Evolutionary conservation across 1,140 invertebrate genomes (phyloP).

Genomic region (Leptopilina boulardi): DNA sequence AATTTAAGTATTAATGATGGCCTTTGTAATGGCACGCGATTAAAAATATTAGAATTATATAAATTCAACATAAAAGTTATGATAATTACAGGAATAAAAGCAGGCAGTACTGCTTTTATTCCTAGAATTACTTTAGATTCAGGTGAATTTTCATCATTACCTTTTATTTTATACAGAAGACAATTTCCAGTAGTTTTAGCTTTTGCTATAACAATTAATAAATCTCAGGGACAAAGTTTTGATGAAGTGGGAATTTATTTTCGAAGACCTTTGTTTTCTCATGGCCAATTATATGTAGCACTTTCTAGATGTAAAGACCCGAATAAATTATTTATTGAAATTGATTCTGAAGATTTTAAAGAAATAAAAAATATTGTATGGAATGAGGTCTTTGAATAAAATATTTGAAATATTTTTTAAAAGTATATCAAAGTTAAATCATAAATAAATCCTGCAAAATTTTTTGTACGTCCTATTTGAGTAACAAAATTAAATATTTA

Average conservation of each 20-base stretch:
- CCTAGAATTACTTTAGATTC: slow-evolving; percentile 43
- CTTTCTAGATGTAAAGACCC: no score
- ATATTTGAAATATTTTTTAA: no score
- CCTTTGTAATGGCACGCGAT: slow-evolving; percentile 47
- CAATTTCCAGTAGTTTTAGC: no score
- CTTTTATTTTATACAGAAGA: slow-evolving; percentile 41
- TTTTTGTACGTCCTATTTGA: no score
- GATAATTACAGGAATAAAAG: slow-evolving; percentile 39
- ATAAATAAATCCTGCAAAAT: no score
- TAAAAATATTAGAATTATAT: slow-evolving; percentile 43
- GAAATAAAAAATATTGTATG: not conserved
- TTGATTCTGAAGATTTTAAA: not conserved
- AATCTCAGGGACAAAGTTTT: slow-evolving; percentile 50
- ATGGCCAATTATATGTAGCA: slow-evolving; percentile 38
- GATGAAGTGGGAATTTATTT: slow-evolving; percentile 1
- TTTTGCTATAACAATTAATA: slow-evolving; percentile 51
- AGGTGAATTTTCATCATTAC: slow-evolving; percentile 33
- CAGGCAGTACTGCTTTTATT: slow-evolving; percentile 34
- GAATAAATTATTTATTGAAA: not conserved
- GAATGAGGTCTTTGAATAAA: slow-evolving; percentile 36
- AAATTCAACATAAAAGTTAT: slow-evolving; percentile 41
- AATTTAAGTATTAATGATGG: slow-evolving; percentile 42
- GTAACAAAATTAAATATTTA: no score
- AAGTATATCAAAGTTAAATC: no score
- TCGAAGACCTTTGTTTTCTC: slow-evolving; percentile 26